These are phyloP conservation scores for Pomatostomus ruficeps DNA, from an alignment of 2,113 vertebrate genomes.

Conservation along the genomic window DNA sequence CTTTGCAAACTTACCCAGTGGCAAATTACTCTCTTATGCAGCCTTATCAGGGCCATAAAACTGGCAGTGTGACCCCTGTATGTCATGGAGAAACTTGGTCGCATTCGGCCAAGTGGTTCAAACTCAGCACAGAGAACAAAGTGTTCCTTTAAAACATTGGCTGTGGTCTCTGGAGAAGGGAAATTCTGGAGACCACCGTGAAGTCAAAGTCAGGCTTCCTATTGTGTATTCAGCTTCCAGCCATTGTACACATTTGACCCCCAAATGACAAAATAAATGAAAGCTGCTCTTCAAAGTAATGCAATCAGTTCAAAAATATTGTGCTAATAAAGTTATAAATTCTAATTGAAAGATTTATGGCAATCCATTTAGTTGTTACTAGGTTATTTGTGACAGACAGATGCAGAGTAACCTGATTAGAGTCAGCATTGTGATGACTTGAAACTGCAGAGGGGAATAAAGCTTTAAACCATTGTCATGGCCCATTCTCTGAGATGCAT, in stretches of 20 bases:
- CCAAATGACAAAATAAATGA: conserved; percentile 80
- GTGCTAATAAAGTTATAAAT: conserved; percentile 86
- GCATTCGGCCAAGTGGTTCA: neutral
- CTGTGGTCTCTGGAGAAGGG: neutral
- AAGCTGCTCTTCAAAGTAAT: conserved; percentile 82
- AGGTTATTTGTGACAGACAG: conserved; percentile 87
- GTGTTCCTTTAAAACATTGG: neutral
- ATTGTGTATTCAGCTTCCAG: conserved; percentile 58
- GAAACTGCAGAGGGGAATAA: conserved; percentile 70
- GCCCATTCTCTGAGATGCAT: conserved; percentile 63
- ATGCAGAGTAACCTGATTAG: conserved; percentile 81
- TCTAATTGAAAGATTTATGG: conserved; percentile 89
- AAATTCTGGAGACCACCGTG: neutral
- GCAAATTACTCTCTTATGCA: neutral
- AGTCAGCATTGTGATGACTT: conserved; percentile 76
- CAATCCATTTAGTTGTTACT: conserved; percentile 78
- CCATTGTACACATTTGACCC: conserved; percentile 75
- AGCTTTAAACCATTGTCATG: conserved; percentile 68
- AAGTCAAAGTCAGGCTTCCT: conserved; percentile 6
- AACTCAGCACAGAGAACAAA: neutral
- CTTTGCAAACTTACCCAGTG: neutral
- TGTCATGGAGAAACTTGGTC: neutral
- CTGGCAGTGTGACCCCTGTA: neutral
- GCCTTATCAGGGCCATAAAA: neutral
- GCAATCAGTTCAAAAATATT: conserved; percentile 83